Conservation (phyloP, 2,113 vertebrate genomes). For the Laticauda colubrina region DNA sequence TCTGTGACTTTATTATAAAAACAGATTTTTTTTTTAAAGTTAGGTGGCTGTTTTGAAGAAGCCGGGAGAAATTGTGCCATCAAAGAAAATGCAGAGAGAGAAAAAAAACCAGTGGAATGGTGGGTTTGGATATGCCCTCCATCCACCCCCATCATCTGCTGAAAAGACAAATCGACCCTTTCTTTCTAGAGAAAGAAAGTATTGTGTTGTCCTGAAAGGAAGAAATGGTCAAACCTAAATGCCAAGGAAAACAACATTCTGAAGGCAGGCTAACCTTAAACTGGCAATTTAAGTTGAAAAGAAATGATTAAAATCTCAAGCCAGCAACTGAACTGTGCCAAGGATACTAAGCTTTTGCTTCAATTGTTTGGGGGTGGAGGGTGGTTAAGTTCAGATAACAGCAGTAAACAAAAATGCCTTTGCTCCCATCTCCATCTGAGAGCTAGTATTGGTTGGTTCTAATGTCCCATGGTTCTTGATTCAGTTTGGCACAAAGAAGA, state of each 20-base stretch:
- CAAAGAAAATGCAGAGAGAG: not conserved
- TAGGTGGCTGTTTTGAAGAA: not conserved
- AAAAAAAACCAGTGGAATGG: not conserved
- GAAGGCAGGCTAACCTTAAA: not conserved
- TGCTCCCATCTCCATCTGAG: conserved; percentile 21
- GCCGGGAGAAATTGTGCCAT: not conserved
- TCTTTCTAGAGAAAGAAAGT: not conserved
- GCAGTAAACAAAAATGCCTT: conserved; percentile 35
- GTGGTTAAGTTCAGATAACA: not conserved
- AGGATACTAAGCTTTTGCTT: not conserved
- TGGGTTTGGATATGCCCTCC: not conserved
- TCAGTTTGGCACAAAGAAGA: conserved; percentile 44
- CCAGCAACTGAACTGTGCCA: not conserved
- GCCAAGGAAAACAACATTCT: not conserved
- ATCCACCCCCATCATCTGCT: not conserved
- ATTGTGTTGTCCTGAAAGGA: not conserved
- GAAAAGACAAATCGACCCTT: not conserved
- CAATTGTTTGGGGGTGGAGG: not conserved
- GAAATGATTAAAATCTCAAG: not conserved
- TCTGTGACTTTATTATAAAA: not conserved
- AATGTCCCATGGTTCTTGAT: not conserved
- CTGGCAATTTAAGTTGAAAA: not conserved
- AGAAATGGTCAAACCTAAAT: not conserved
- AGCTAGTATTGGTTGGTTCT: conserved; percentile 31
- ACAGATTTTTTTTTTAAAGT: not conserved